Evolutionary conservation across 2,797 vertebrate species (phyloP).

Genomic region (Dromococcyx pavoninus): DNA sequence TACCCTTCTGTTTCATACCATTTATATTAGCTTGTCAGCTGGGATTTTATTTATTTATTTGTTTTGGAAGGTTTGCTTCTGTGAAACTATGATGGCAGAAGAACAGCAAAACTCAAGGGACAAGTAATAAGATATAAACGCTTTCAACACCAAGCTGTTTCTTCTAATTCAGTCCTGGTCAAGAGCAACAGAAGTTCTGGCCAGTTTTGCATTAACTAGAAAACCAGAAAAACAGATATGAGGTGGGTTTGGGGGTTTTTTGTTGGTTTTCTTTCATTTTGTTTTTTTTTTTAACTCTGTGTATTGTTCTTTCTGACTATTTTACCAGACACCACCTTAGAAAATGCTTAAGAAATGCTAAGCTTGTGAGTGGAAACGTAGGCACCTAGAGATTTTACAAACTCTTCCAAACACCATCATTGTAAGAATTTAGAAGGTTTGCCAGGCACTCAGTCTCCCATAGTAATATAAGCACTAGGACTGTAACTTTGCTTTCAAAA

Average conservation of each 20-base stretch:
- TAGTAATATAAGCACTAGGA: background rate
- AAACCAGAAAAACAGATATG: background rate
- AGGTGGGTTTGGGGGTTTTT: background rate
- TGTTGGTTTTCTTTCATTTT: background rate
- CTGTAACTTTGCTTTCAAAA: background rate
- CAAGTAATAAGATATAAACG: background rate
- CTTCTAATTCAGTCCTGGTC: background rate
- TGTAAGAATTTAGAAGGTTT: background rate
- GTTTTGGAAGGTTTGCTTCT: slow-evolving; percentile 39
- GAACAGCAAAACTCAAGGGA: background rate
- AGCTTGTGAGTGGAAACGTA: background rate
- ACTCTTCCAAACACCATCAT: background rate
- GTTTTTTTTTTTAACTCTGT: background rate
- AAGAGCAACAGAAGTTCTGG: background rate
- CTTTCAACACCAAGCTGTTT: slow-evolving; percentile 7
- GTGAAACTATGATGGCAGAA: slow-evolving; percentile 34
- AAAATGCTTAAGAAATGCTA: background rate
- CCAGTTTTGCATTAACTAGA: background rate
- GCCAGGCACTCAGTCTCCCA: background rate
- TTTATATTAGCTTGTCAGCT: slow-evolving; percentile 62
- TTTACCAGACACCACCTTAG: background rate
- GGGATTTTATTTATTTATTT: slow-evolving; percentile 59
- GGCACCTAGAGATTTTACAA: background rate
- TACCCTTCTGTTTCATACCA: slow-evolving; percentile 66
- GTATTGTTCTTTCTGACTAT: background rate